These are phyloP conservation scores for Harpagifer antarcticus DNA, from an alignment of 2,797 vertebrate genomes.

Conservation along the genomic window DNA sequence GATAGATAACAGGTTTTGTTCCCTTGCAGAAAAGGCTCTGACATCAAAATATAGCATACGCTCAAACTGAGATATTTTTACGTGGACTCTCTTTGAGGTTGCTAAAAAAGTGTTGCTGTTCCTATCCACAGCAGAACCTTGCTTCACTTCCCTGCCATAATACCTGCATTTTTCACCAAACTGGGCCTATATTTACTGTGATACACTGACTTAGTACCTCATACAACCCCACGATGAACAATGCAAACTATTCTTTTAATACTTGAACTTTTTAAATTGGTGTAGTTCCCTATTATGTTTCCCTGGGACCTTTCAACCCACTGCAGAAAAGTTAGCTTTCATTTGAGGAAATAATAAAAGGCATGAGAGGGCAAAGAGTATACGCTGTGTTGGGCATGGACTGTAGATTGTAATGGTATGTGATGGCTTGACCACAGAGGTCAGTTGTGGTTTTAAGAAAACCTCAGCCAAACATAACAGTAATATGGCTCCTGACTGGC, in stretches of 20 bases:
- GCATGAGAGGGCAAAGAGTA: constrained; percentile 33
- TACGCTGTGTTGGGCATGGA: constrained; percentile 18
- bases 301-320: constrained; percentile 9
- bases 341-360: constrained; percentile 62
- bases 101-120: no score
- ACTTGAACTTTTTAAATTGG: constrained; percentile 9
- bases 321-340: constrained; percentile 39
- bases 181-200: no score
- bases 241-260: not conserved
- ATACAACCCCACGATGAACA: no score
- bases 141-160: no score
- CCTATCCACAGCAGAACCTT: no score
- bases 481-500: constrained; percentile 36
- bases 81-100: no score
- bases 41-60: no score
- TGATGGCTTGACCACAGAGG: constrained; percentile 51
- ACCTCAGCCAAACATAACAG: constrained; percentile 35
- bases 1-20: no score
- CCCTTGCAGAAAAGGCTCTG: no score
- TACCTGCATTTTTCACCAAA: no score
- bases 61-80: no score
- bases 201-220: no score
- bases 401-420: constrained; percentile 46
- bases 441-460: constrained; percentile 48
- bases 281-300: constrained; percentile 12